Base-by-base conservation (phyloP, 2,797 vertebrate genomes). In the Rhabdomys pumilio region DNA sequence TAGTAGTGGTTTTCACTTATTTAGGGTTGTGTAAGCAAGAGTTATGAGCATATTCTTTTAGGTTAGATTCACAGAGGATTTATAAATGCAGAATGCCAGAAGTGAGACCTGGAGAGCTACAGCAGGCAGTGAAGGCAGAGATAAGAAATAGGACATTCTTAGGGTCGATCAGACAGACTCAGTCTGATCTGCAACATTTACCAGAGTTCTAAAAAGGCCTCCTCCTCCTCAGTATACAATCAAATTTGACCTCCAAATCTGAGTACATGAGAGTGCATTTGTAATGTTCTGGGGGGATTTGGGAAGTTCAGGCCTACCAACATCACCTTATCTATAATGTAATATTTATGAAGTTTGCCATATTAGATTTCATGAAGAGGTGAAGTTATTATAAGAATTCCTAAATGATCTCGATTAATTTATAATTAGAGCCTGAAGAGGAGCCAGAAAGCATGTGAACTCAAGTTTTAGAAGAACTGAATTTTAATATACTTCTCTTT, bases 341-440 rank as follows among this genome's bases (percentile, higher is more conserved):
- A 93, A 89, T 47, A 88, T 76, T 76, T 80, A 72, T 80, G 63
- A 65, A 88, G 73, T 89, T 88, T 34, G 80, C 22, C 41, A 87
- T 38, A 29, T 72, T 65, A 55, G 34, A 65, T 72, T 95, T 95
- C 34, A 82, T 61, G 55, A 86, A 93, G 44, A 85, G 61, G 75
- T 41, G 19, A 89, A 91, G 50, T 89, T 65, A 38, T 20, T 93
- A 20, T 61, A 92, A 84, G 63, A 75, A 63, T 91, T 86, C 10
- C 10, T 29, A 93, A 91, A 55, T 89, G 10, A 80, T 67, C 55
- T 94, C 75, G 76, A 76, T 75, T 95, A 92, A 88, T 86, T 93
- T 83, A 85, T 93, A 84, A 63, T 93, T 77, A 81, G 65, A 93
- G 4, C 55, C 67, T 26, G 29, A 90, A 95, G 85, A 57, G 61